Evolutionary conservation across 2,113 vertebrate species (phyloP).

Genomic region (Oreotrochilus melanogaster): DNA sequence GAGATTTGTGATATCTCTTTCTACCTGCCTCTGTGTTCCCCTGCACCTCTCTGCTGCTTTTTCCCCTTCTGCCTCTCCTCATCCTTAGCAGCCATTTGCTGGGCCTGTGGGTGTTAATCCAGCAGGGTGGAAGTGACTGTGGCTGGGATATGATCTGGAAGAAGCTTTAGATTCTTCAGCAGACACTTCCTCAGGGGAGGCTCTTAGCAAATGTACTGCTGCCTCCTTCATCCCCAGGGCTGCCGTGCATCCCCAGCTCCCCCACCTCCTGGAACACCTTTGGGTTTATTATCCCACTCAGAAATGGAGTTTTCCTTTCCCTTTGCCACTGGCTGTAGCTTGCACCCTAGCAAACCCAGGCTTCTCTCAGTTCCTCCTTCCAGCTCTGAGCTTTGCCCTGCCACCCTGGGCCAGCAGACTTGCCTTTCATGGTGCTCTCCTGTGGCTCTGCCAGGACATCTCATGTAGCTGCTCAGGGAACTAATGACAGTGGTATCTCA

Average conservation of each 20-base stretch:
- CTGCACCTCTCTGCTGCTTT: background rate
- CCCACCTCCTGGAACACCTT: fast-evolving
- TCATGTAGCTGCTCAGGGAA: too few relatives aligned
- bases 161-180: background rate
- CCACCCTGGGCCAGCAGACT: background rate
- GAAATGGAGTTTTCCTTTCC: background rate
- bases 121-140: background rate
- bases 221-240: background rate
- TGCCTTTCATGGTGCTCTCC: background rate
- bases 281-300: background rate
- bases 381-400: background rate
- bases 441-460: background rate
- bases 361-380: background rate
- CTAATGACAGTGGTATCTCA: background rate
- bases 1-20: background rate
- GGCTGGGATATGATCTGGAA: background rate
- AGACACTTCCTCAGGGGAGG: background rate
- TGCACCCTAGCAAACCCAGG: background rate
- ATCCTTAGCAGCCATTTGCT: background rate
- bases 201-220: background rate
- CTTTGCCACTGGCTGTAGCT: background rate
- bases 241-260: background rate
- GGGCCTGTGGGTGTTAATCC: background rate
- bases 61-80: background rate
- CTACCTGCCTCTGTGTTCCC: background rate